These are phyloP conservation scores for Pogonocichla stellata DNA, from an alignment of 2,113 vertebrate species.

Conservation along the genomic window DNA sequence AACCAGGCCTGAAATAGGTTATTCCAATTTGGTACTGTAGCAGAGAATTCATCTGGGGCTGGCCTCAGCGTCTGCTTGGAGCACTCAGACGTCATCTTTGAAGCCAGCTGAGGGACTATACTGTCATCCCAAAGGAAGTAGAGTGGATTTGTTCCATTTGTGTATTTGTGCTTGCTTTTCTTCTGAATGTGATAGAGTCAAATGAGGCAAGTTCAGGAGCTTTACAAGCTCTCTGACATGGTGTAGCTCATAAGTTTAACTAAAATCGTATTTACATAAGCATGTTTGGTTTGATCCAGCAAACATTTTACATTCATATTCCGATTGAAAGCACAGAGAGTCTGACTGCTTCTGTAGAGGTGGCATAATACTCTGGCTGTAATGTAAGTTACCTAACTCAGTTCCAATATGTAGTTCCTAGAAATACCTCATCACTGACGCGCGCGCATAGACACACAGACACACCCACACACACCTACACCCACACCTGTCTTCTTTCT, in stretches of 20 bases:
- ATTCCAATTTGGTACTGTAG: conserved; percentile 43
- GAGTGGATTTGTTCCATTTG: not conserved
- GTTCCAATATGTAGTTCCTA: not conserved
- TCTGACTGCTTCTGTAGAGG: not conserved
- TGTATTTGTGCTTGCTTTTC: not conserved
- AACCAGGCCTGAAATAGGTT: conserved; percentile 59
- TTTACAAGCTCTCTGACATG: not conserved
- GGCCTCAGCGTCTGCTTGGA: not conserved
- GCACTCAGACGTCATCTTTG: not conserved
- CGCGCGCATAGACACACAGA: too few species aligned
- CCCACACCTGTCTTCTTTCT: not conserved
- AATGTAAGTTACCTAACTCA: not conserved
- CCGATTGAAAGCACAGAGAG: not conserved
- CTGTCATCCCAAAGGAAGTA: not conserved
- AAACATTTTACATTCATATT: not conserved
- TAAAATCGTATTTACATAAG: not conserved
- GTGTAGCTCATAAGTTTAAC: not conserved
- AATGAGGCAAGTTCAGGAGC: not conserved
- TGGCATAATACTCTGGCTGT: not conserved
- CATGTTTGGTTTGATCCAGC: not conserved
- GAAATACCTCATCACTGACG: not conserved
- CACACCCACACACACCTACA: not conserved
- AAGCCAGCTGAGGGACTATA: not conserved
- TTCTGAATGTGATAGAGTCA: not conserved
- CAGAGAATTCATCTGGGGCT: not conserved